Evolutionary conservation across 1,140 invertebrate genomes (phyloP), one percentile per base, ranked within the genome.

Genomic region (Odontomachus brunneus): DNA sequence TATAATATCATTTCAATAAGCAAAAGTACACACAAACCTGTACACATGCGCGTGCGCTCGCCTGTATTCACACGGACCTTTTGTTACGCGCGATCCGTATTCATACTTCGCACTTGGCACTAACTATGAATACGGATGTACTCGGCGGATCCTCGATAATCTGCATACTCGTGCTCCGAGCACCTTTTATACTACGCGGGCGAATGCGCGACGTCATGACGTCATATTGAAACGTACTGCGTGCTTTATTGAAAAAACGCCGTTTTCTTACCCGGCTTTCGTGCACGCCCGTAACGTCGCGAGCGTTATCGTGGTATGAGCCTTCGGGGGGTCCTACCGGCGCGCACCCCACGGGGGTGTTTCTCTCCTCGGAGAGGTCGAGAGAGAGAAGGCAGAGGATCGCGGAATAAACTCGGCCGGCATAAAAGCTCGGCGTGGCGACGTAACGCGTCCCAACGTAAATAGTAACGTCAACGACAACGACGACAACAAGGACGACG

Each of bases 391-490:
- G 59, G 51, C n/a, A 17, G 17, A 49, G 48, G 14, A 82, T 72
- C 69, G 44, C n/a, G 49, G 29, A 57, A 53, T 75, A 74, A 87
- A 87, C 73, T 75, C 63, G 51, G 73, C 51, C n/a, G 22, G 26
- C 72, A 51, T 78, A 67, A 80, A 86, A 72, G 57, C n/a, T n/a
- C 49, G 17, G 53, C 69, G 62, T 33, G 59, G 57, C 71, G 51
- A 63, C 11, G 69, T 60, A 84, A 81, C 57, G 69, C 19, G 62
- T 74, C 57, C 7, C 69, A 44, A 87, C 67, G 73, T 83, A 87
- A 88, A 86, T 84, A 83, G 59, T 62, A 71, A 80, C 65, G 29
- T 53, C 11, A 17, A 19, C n/a, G 29, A 57, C 38, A 44, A 44
- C 17, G 53, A 73, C 55, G 62, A 57, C 24, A 17, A 60, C 12